These are phyloP conservation scores for Eonycteris spelaea DNA, from an alignment of 2,113 vertebrate genomes.

Conservation along the genomic window DNA sequence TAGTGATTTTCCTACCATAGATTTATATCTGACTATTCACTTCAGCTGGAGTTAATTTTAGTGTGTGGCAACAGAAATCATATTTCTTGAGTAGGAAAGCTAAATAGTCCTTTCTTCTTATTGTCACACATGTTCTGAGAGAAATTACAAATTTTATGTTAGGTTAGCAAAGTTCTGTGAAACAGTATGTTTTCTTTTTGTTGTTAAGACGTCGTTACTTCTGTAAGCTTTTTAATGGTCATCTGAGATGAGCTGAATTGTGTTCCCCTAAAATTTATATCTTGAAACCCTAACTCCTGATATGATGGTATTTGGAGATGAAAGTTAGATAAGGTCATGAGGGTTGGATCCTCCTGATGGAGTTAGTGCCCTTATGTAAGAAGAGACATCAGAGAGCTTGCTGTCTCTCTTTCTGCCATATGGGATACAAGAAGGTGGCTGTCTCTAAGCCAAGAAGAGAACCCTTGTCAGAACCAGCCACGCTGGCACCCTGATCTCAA, in stretches of 20 bases:
- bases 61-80: not conserved
- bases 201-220: not conserved
- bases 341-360: not conserved
- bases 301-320: not conserved
- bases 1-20: not conserved
- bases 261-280: too few relatives aligned
- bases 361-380: not conserved
- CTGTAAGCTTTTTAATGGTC: not conserved
- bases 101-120: not conserved
- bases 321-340: not conserved
- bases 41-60: not conserved
- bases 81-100: not conserved
- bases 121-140: not conserved
- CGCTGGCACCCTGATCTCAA: not conserved
- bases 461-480: not conserved
- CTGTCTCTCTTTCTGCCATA: not conserved
- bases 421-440: not conserved
- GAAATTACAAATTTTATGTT: not conserved
- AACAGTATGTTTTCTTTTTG: not conserved
- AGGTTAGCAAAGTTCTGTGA: not conserved
- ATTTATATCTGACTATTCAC: not conserved
- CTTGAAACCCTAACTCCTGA: not conserved
- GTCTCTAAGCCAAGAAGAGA: not conserved
- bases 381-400: not conserved
- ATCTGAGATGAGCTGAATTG: not conserved